phyloP scores from a whole-genome alignment of 1,140 invertebrate species.

The Drosophila watanabei region DNA sequence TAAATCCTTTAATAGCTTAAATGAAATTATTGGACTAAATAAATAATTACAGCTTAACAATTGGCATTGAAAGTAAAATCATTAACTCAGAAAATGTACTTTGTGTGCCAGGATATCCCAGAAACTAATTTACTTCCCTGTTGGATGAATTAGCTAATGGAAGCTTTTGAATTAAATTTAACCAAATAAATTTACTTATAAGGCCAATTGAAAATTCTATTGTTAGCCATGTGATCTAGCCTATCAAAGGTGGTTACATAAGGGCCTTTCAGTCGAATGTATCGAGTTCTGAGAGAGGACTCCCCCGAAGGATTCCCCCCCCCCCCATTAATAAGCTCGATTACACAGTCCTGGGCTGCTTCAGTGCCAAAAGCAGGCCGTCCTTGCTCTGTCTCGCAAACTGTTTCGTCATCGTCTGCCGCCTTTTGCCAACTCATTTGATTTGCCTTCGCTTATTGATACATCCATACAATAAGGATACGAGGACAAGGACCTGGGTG shows the following conservation, averaged over 20 bases:
- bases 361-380: conserved; percentile 38
- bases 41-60: too few relatives aligned
- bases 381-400: conserved; percentile 9
- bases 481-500: conserved; percentile 1
- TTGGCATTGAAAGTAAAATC: too few relatives aligned
- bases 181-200: background rate
- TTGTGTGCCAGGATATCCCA: too few relatives aligned
- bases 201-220: background rate
- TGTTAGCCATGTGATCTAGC: too few relatives aligned
- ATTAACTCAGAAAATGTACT: too few relatives aligned
- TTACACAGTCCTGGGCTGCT: conserved; percentile 58
- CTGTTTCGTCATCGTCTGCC: conserved; percentile 50
- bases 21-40: too few relatives aligned
- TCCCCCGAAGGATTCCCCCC: conserved; percentile 13
- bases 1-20: too few relatives aligned
- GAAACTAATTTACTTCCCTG: too few relatives aligned
- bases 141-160: background rate
- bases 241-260: too few relatives aligned
- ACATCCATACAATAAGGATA: conserved; percentile 37
- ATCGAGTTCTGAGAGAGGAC: background rate
- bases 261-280: conserved; percentile 1
- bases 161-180: background rate
- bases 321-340: conserved; percentile 69
- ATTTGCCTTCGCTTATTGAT: conserved; percentile 75
- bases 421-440: conserved; percentile 80